Evolutionary conservation across 2,888 invertebrate species (phyloP), one percentile per base, ranked within the genome.

Genomic region (Phengaris alcon): DNA sequence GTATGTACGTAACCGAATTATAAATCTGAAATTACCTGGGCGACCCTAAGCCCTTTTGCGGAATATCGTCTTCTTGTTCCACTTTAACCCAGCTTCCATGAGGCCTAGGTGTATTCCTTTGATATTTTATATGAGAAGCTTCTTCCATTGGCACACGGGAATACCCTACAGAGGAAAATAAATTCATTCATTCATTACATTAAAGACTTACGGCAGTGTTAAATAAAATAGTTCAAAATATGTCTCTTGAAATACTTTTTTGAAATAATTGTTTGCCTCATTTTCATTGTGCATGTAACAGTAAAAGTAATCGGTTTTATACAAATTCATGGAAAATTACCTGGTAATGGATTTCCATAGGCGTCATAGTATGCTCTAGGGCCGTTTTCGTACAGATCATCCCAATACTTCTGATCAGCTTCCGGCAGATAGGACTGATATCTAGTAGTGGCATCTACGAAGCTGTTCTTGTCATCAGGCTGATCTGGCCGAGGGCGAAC

Each of bases 301-400:
- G 35, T 35, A 35, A 35, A 22, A 22, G 22, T 35, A 3, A 35
- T 35, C 35, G 35, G 3, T 3, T 35, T 35, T 35, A 35, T 35
- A 35, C 35, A 35, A 35, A 35, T 3, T 35, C 4, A 35, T 35
- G 46, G 57, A 51, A 54, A 73, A 59, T 76, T 77, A 93, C 93
- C 93, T 84, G 93, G 93, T 69, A 93, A 82, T 7, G 94, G 93
- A 82, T 93, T 93, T 46, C 92, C 93, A 73, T 88, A 85, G 81
- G 88, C 89, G 81, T 94, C 93, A 68, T 93, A 93, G 79, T 91
- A 94, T 0, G 93, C 93, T 77, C 86, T 85, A 13, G 94, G 94
- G 77, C 93, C 93, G 79, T 93, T 86, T 10, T 85, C 86, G 81
- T 93, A 93, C 13, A 93, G 72, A 12, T 91, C 86, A 59, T 93